These are phyloP conservation scores for Pangasianodon gigas DNA, from an alignment of 2,113 vertebrate genomes.

Conservation along the genomic window DNA sequence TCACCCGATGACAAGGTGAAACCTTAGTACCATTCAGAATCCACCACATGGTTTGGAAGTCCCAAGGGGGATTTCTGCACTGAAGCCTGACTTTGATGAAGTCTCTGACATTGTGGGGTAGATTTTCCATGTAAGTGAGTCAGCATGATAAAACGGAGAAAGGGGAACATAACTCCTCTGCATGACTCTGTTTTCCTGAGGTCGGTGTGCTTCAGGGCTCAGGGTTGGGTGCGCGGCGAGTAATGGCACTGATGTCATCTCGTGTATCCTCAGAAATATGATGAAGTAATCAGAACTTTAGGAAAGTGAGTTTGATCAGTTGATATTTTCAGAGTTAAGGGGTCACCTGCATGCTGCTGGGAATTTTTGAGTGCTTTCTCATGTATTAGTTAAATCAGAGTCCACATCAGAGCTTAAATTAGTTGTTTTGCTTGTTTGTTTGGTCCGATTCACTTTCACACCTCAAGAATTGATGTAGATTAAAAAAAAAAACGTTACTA, in stretches of 20 bases:
- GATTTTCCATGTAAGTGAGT: conserved; percentile 15
- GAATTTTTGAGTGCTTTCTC: not conserved
- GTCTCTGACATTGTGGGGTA: conserved; percentile 6
- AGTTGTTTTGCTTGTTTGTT: not conserved
- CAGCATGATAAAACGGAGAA: conserved; percentile 13
- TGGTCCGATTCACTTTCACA: not conserved
- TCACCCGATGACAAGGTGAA: conserved; percentile 6
- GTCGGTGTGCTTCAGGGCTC: not conserved
- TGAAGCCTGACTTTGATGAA: not conserved
- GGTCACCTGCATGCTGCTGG: not conserved
- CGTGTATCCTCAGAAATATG: not conserved
- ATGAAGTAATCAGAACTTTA: conserved; percentile 21
- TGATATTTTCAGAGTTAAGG: not conserved
- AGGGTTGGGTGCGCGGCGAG: not conserved
- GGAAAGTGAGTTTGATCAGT: conserved; percentile 9
- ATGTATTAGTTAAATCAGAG: not conserved
- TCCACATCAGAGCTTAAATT: not conserved
- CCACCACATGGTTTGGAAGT: not conserved
- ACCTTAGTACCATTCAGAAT: not conserved
- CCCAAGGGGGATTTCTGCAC: not conserved
- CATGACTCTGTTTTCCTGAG: not conserved
- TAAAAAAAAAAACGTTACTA: not conserved
- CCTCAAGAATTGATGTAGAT: not conserved
- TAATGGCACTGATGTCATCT: conserved; percentile 6
- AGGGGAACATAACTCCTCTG: not conserved